These are phyloP conservation scores for Rhegmatorhina hoffmannsi DNA, from an alignment of 2,113 vertebrate genomes.

Conservation along the genomic window DNA sequence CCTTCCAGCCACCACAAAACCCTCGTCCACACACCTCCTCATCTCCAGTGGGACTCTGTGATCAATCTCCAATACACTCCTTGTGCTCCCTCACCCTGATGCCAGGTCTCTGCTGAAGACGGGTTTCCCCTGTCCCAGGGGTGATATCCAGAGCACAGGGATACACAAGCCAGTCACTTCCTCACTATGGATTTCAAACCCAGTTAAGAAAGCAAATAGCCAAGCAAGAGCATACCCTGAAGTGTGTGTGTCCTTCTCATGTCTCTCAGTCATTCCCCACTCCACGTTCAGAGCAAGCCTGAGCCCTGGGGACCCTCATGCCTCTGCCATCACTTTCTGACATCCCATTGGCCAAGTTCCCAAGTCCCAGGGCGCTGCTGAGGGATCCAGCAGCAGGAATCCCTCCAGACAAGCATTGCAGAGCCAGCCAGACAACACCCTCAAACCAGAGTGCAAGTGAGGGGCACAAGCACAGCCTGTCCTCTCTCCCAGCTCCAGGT, in stretches of 20 bases:
- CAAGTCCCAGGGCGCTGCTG: neutral
- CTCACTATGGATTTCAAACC: neutral
- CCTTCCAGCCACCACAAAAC: neutral
- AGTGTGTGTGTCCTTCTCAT: neutral
- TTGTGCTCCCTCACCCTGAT: neutral
- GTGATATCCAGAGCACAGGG: neutral
- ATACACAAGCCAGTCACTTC: neutral
- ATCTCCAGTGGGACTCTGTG: accelerated
- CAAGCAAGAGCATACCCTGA: neutral
- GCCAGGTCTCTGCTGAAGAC: neutral
- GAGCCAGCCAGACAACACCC: neutral
- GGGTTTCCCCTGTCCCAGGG: neutral
- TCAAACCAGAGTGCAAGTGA: neutral
- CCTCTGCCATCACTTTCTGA: accelerated
- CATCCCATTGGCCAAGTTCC: neutral
- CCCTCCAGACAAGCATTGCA: neutral
- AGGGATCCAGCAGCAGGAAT: neutral
- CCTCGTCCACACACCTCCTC: neutral
- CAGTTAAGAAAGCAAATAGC: neutral
- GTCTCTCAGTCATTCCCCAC: neutral
- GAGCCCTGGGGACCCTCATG: accelerated
- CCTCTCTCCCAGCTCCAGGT: neutral
- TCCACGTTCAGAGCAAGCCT: accelerated
- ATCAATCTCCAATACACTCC: accelerated
- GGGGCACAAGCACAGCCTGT: accelerated